phyloP scores from a whole-genome alignment of 2,888 invertebrate species.

The Catocala fraxini region DNA sequence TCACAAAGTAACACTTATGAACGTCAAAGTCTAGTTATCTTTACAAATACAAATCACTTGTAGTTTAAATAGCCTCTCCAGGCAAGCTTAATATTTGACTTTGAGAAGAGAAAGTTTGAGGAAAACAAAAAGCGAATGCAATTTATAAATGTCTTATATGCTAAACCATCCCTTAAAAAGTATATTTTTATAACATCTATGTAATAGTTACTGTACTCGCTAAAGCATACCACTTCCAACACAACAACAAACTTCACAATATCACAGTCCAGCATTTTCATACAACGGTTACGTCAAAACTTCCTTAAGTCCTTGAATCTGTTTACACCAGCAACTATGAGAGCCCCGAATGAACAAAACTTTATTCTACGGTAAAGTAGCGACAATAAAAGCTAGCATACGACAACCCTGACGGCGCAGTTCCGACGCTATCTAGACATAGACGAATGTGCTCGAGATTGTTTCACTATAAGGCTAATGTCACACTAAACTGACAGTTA shows the following conservation, averaged over 20 bases:
- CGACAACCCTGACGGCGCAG: slow-evolving; percentile 42
- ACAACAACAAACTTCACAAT: slow-evolving; percentile 5
- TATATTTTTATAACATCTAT: no score
- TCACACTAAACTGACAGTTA: neutral
- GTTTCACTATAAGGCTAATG: slow-evolving; percentile 26
- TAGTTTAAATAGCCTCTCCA: no score
- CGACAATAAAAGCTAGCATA: slow-evolving; percentile 47
- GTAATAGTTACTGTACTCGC: no score
- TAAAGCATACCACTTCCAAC: neutral
- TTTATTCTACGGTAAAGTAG: slow-evolving; percentile 38
- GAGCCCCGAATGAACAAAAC: slow-evolving; percentile 19
- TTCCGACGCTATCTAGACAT: slow-evolving; percentile 63
- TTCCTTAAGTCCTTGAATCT: slow-evolving; percentile 32
- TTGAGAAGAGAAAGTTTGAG: no score
- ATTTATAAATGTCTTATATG: no score
- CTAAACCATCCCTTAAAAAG: no score
- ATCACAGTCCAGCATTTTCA: slow-evolving; percentile 14
- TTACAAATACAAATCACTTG: no score
- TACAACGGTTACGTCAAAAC: slow-evolving; percentile 7
- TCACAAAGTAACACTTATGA: no score
- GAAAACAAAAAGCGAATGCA: no score
- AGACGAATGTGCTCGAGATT: slow-evolving; percentile 63
- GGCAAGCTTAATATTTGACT: no score
- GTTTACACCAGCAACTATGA: slow-evolving; percentile 22
- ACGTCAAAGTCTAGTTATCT: no score